These are phyloP conservation scores for Crenuchus spilurus DNA, from an alignment of 2,797 vertebrate species.

Conservation along the genomic window DNA sequence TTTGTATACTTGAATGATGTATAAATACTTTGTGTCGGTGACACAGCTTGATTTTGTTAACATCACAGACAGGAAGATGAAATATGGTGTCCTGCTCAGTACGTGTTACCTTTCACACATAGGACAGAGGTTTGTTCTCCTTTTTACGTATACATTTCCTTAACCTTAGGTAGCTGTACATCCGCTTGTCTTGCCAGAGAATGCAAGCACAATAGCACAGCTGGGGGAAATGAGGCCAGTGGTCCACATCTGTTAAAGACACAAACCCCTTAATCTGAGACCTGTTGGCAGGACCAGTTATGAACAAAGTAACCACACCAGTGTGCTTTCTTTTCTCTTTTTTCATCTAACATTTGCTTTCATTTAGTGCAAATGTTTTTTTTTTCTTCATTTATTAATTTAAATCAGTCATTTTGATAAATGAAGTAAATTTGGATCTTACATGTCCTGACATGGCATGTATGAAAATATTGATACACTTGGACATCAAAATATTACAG, in stretches of 20 bases:
- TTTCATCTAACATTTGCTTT: not conserved
- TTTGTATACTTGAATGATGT: no score
- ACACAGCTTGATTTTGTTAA: no score
- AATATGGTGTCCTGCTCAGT: not conserved
- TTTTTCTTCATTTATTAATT: not conserved
- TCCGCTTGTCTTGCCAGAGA: slow-evolving; percentile 77
- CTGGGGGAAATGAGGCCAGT: slow-evolving; percentile 75
- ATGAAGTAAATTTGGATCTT: no score
- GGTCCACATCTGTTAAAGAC: slow-evolving; percentile 77
- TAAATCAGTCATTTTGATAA: no score
- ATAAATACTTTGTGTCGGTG: no score
- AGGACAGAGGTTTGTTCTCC: slow-evolving; percentile 54
- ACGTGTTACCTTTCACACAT: slow-evolving; percentile 23
- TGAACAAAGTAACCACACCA: slow-evolving; percentile 45
- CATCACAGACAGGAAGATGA: no score
- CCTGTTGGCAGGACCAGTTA: slow-evolving; percentile 70
- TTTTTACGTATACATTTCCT: slow-evolving; percentile 76
- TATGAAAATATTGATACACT: no score
- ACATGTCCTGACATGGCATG: no score
- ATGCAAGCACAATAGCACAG: slow-evolving; percentile 78
- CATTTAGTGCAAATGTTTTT: not conserved
- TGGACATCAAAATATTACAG: no score
- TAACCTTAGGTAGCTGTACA: slow-evolving; percentile 73
- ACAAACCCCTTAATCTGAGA: slow-evolving; percentile 76
- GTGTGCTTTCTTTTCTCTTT: not conserved